phyloP scores from a whole-genome alignment of 1,140 invertebrate genomes.

The Neoseiulus cucumeris region DNA sequence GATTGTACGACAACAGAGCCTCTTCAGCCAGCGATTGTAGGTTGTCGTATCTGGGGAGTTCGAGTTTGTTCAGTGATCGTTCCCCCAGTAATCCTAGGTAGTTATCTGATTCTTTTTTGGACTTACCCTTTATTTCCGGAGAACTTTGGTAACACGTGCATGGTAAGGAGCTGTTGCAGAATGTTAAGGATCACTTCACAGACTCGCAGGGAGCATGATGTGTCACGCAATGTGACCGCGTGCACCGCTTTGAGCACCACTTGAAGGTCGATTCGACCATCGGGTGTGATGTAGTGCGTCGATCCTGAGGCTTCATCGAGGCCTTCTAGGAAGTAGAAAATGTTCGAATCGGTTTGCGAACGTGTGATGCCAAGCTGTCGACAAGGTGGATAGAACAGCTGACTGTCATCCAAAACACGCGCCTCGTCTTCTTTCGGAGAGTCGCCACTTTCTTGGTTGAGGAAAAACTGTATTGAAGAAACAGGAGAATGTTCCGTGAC shows the following conservation, averaged over 20 bases:
- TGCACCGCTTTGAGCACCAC: conserved; percentile 78
- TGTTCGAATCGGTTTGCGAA: conserved; percentile 84
- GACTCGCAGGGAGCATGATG: conserved; percentile 56
- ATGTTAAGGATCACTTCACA: conserved; percentile 75
- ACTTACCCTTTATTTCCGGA: background rate
- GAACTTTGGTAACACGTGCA: conserved; percentile 41
- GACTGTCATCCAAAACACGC: background rate
- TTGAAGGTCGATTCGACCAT: conserved; percentile 75
- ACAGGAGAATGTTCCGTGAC: conserved; percentile 76
- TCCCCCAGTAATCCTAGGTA: too few relatives aligned
- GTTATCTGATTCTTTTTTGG: too few relatives aligned
- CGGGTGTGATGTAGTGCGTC: conserved; percentile 71
- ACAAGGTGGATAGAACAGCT: conserved; percentile 13
- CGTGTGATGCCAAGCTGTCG: conserved; percentile 40
- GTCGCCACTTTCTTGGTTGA: conserved; percentile 16
- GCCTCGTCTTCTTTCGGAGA: conserved; percentile 3
- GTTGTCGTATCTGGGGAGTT: too few relatives aligned
- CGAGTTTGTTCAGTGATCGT: too few relatives aligned
- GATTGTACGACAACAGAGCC: background rate
- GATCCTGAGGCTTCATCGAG: conserved; percentile 68
- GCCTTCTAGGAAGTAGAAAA: conserved; percentile 58
- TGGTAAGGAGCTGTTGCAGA: conserved; percentile 64
- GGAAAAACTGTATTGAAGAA: conserved; percentile 23
- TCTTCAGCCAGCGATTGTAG: too few relatives aligned
- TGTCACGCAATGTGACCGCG: conserved; percentile 48